Evolutionary conservation across 37 sponge, comb jelly and placozoan species (phyloP), one percentile per base, ranked within the genome.

Genomic region (Hormiphora californensis): DNA sequence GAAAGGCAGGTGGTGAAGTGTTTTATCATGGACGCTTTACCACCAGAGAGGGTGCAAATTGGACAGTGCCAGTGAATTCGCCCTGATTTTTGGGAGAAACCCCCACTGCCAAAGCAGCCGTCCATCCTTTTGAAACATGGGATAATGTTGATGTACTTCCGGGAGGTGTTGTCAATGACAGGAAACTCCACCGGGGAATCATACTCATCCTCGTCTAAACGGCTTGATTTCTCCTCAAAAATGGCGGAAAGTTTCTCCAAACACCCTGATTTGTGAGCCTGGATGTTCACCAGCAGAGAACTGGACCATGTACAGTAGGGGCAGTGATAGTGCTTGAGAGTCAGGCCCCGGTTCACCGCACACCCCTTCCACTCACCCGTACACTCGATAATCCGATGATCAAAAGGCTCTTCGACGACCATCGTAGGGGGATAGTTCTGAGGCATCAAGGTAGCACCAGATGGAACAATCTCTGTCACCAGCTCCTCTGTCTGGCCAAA

Each of bases 21-120:
- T 19, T 73, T 73, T 2, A 73, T 40, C 81, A 73, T 73, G 4
- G 25, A 22, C 40, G 81, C 11, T 73, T 73, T 73, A 43, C 36
- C 43, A 19, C 81, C 81, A 43, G 81, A 73, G 19, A 73, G 9
- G 23, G 81, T 73, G 25, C 81, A 73, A 32, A 73, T 36, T 41
- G 81, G 81, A 73, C 81, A 73, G 43, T 73, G 81, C 81, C 81
- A 73, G 25, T 73, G 81, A 40, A 73, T 73, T 40, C 81, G 3
- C 0, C 28, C 21, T 11, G 41, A 19, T 11, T 46, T 33, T 22
- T 32, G 43, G 17, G 28, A 9, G 61, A 28, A 28, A 28, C 61
- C 61, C 9, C 61, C 61, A 57, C n/a, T 57, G 25, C 35, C 43
- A 1, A 40, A 4, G 43, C 81, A 73, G 17, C 81, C 81, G n/a